A percentile compares a stretch with the other conserved stretches of the same genome.
Evolutionary conservation across 2,797 vertebrate species (phyloP).

Genomic region (Odontamblyopus lacepedii): DNA sequence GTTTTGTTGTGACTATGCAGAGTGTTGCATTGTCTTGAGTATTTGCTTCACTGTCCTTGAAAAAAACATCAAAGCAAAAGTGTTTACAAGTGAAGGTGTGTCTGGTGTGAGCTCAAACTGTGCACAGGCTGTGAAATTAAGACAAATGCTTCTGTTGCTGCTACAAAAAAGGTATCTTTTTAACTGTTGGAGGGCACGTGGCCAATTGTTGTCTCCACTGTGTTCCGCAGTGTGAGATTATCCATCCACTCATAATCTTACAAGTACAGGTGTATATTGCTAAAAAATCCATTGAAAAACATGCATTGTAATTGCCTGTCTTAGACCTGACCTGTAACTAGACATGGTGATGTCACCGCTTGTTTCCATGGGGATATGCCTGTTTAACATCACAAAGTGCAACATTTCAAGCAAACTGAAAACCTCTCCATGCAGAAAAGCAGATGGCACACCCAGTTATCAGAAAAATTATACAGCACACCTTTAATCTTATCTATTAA

Average conservation of each 20-base stretch:
- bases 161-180: not conserved
- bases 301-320: no score
- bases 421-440: not conserved
- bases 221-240: not conserved
- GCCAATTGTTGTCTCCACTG: not conserved
- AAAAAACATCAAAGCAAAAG: not conserved
- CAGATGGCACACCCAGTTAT: no score
- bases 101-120: not conserved
- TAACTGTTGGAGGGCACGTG: not conserved
- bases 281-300: no score
- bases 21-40: not conserved
- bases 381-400: not conserved
- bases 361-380: no score
- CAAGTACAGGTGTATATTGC: not conserved
- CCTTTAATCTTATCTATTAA: not conserved
- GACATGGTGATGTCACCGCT: no score
- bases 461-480: not conserved
- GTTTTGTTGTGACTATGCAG: not conserved
- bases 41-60: no score
- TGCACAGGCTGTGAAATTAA: not conserved
- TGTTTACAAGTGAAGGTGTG: constrained; percentile 2
- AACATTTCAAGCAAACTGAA: not conserved
- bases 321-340: no score
- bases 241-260: not conserved
- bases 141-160: not conserved